These are phyloP conservation scores for Caiman crocodilus DNA, from an alignment of 2,797 vertebrate species.

Conservation along the genomic window DNA sequence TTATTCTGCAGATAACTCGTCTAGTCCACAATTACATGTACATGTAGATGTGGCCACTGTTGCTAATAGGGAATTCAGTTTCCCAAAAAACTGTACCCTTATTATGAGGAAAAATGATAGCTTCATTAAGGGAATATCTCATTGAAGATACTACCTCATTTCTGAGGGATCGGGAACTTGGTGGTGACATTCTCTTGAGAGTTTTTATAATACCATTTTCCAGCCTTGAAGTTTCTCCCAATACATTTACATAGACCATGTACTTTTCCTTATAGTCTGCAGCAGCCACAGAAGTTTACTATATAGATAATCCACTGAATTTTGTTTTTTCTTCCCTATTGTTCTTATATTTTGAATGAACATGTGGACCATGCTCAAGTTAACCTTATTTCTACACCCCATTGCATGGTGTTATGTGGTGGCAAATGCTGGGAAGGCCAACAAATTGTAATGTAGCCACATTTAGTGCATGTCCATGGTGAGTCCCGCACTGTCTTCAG, in stretches of 20 bases:
- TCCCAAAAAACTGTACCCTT: not conserved
- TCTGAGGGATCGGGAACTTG: not conserved
- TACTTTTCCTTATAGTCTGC: not conserved
- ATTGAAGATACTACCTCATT: not conserved
- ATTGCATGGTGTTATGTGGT: no score
- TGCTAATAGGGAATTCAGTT: not conserved
- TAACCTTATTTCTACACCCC: not conserved
- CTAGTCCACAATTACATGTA: no score
- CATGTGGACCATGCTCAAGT: not conserved
- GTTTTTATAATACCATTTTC: not conserved
- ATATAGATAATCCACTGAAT: not conserved
- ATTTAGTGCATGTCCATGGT: no score
- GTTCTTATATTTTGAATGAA: not conserved
- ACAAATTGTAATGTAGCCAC: no score
- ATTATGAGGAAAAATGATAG: not conserved
- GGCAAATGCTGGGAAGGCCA: no score
- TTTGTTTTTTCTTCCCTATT: not conserved
- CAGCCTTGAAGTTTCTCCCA: not conserved
- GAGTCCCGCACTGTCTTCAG: no score
- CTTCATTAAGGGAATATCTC: not conserved
- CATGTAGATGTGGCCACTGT: no score
- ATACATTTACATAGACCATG: rapidly evolving
- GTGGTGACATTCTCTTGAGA: rapidly evolving
- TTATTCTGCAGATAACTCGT: no score
- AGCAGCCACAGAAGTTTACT: not conserved